Conservation (phyloP, 2,113 vertebrate species). For the Aptenodytes patagonicus region DNA sequence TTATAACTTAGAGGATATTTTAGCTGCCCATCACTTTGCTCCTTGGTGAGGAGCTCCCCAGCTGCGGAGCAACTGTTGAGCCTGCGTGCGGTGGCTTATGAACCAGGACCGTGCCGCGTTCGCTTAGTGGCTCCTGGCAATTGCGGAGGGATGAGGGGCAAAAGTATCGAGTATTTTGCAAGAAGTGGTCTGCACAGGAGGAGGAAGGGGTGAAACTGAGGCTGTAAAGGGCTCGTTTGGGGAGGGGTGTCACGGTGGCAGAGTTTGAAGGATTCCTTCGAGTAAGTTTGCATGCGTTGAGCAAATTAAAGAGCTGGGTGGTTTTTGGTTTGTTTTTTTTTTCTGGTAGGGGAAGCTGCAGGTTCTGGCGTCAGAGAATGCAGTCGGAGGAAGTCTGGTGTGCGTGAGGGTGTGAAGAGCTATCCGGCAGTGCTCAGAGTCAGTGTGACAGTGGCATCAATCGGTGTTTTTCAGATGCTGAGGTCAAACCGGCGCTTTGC, state of each 20-base stretch:
- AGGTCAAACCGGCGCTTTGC: background rate
- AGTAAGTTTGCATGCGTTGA: background rate
- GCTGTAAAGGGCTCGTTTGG: background rate
- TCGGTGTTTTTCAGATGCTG: background rate
- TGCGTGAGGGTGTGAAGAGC: background rate
- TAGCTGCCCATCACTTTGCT: background rate
- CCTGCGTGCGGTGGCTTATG: accelerated
- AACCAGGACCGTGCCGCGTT: accelerated
- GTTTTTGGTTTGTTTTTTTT: too few relatives aligned
- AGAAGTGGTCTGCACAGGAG: background rate
- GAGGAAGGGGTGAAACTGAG: background rate
- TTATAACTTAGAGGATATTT: background rate
- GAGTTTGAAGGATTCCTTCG: background rate
- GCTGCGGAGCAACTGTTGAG: accelerated
- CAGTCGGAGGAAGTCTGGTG: accelerated
- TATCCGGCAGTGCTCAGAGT: accelerated
- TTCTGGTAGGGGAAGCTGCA: background rate
- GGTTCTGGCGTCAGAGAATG: background rate
- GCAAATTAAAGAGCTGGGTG: background rate
- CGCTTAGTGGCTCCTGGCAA: accelerated
- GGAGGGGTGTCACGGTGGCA: accelerated
- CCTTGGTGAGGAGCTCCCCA: background rate
- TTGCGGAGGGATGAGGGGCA: accelerated
- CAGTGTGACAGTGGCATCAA: accelerated
- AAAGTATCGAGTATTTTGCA: background rate